Conservation (phyloP, 30 jellyfish, hydroid and myxozoan genomes). For the Turritopsis rubra region DNA sequence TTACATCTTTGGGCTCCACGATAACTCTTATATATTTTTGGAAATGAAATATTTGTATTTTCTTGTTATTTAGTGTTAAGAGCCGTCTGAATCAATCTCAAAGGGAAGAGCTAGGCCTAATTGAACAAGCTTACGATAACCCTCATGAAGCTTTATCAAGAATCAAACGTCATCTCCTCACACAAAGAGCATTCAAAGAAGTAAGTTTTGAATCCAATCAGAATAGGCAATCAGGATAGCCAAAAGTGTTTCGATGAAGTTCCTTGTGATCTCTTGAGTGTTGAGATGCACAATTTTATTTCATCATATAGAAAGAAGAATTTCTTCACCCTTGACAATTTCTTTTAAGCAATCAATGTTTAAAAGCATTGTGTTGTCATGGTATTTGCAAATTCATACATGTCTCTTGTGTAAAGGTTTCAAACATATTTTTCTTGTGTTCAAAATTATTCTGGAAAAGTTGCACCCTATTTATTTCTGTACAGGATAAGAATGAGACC, state of each 20-base stretch:
- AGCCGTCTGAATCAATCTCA: conserved; percentile 98
- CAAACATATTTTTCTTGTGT: too few relatives aligned
- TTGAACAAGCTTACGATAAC: conserved; percentile 98
- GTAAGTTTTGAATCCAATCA: conserved; percentile 24
- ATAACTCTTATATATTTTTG: too few relatives aligned
- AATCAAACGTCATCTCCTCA: conserved; percentile 95
- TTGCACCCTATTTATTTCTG: too few relatives aligned
- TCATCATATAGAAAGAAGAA: conserved; percentile 1
- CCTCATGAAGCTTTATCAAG: conserved; percentile 99
- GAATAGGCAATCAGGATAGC: too few relatives aligned
- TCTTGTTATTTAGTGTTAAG: conserved; percentile 53
- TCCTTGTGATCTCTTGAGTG: conserved; percentile 19
- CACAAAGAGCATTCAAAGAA: conserved; percentile 99
- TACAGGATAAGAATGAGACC: too few relatives aligned
- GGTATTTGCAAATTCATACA: conserved; percentile 25
- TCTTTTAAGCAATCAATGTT: too few relatives aligned
- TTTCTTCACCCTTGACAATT: conserved; percentile 16
- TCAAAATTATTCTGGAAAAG: too few relatives aligned
- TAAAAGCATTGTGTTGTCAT: not conserved
- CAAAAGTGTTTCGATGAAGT: conserved; percentile 15
- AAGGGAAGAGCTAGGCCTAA: conserved; percentile 96
- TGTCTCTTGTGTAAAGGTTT: too few relatives aligned
- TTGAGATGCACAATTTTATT: conserved; percentile 19
- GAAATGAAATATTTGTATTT: too few relatives aligned
- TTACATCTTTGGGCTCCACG: not conserved